Evolutionary conservation across 2,797 vertebrate genomes (phyloP).

Genomic region (Cirrhinus mrigala): DNA sequence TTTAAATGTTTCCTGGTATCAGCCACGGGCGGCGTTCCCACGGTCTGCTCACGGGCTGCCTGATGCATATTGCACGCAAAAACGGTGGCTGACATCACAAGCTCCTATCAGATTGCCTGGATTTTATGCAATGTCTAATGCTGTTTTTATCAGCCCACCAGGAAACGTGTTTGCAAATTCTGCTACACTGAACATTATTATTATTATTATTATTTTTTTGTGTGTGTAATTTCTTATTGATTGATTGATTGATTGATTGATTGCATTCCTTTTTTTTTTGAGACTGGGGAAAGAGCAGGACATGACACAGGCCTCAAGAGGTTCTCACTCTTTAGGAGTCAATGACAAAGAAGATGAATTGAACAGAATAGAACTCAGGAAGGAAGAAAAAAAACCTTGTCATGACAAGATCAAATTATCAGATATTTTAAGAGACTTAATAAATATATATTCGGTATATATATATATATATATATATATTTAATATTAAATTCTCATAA

Average conservation of each 20-base stretch:
- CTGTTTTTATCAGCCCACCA: slow-evolving; percentile 9
- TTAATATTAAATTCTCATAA: no score
- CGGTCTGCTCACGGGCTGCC: background rate
- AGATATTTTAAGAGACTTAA: background rate
- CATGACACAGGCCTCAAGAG: background rate
- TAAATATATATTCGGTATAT: no score
- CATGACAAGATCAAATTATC: no score
- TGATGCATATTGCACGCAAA: background rate
- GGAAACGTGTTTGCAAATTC: background rate
- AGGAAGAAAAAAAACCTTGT: no score
- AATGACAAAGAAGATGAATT: background rate
- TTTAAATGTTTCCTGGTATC: background rate
- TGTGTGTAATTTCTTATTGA: no score
- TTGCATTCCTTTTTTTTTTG: background rate
- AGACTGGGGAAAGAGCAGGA: background rate
- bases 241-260: no score
- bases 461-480: no score
- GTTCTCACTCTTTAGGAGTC: background rate
- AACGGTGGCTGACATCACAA: background rate
- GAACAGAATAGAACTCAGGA: background rate
- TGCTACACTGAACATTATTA: background rate
- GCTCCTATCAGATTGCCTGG: background rate
- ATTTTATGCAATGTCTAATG: background rate
- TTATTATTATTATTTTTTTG: no score
- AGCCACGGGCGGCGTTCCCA: background rate